Evolutionary conservation across 2,888 invertebrate species (phyloP).

Genomic region (Ditylenchus weischeri): DNA sequence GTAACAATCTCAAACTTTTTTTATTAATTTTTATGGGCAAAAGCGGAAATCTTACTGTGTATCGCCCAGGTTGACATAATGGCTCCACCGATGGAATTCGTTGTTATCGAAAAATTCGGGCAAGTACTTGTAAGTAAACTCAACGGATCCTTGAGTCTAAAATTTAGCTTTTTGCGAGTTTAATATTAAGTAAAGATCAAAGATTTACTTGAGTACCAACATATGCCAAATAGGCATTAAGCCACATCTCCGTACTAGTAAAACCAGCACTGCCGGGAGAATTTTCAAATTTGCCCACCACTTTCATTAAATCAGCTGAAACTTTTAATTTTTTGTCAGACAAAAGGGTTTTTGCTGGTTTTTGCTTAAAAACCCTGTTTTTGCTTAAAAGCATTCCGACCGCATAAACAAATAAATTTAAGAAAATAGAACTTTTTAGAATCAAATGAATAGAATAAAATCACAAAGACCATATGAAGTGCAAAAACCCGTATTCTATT

Average conservation of each 20-base stretch:
- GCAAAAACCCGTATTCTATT: too few relatives aligned
- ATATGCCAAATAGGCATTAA: conserved; percentile 53
- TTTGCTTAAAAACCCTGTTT: too few relatives aligned
- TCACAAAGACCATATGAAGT: too few relatives aligned
- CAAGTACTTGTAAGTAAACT: conserved; percentile 56
- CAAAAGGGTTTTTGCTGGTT: too few relatives aligned
- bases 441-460: too few relatives aligned
- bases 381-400: neutral
- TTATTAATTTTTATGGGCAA: too few relatives aligned
- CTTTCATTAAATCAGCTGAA: neutral
- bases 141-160: conserved; percentile 54
- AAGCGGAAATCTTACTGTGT: conserved; percentile 39
- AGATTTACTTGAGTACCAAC: conserved; percentile 50
- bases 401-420: neutral
- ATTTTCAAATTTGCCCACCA: conserved; percentile 51
- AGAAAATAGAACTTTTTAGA: too few relatives aligned
- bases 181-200: neutral
- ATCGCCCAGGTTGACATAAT: conserved; percentile 53
- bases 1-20: too few relatives aligned
- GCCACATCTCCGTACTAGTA: conserved; percentile 56
- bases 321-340: too few relatives aligned
- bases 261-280: conserved; percentile 51
- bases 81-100: conserved; percentile 56
- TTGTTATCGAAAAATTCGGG: conserved; percentile 54
- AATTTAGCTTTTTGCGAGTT: neutral